Evolutionary conservation across 1,140 invertebrate genomes (phyloP), one percentile per base, ranked within the genome.

Genomic region (Orius laevigatus): DNA sequence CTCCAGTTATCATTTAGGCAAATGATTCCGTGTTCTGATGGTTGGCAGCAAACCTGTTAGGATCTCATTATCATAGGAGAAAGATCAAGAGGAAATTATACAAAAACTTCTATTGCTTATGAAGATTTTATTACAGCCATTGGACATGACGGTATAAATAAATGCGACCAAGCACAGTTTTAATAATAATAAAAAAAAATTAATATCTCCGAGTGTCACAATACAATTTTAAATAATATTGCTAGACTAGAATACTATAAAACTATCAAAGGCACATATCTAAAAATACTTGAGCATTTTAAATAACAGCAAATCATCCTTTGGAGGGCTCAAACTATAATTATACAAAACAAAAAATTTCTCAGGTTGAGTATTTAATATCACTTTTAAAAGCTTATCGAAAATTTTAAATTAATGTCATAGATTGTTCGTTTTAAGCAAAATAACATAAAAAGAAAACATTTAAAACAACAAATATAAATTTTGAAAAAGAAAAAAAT

Each of bases 281-380:
- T 48, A 48, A 48, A 48, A n/a, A 36, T 48, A 48, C 16, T 48
- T 48, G 46, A 48, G 46, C 46, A 48, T 35, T 48, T 16, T 25
- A 25, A 25, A 25, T 25, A 25, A 25, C 25, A 25, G 25, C 25
- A 25, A 25, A 25, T 25, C 25, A 25, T 25, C 25, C n/a, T 20
- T 43, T 19, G 18, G 20, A n/a, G 18, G 14, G n/a, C 14, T 40
- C 38, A 40, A n/a, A 25, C 25, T 25, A 25, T n/a, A 16, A 40
- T 40, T 40, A 8, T 16, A 40, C 18, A 14, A 40, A 40, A 40
- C 8, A 40, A 40, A 40, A n/a, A 40, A 36, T 36, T 12, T 12
- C 15, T 25, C 25, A 25, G 25, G 25, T 25, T 25, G 25, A 25
- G 25, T 25, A 25, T 8, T 36, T 14, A 16, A 40, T 16, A 40